Percentiles rank a stretch among this genome's conserved stretches.
phyloP scores from a whole-genome alignment of 1,140 invertebrate genomes.

The Micrasema longulum region DNA sequence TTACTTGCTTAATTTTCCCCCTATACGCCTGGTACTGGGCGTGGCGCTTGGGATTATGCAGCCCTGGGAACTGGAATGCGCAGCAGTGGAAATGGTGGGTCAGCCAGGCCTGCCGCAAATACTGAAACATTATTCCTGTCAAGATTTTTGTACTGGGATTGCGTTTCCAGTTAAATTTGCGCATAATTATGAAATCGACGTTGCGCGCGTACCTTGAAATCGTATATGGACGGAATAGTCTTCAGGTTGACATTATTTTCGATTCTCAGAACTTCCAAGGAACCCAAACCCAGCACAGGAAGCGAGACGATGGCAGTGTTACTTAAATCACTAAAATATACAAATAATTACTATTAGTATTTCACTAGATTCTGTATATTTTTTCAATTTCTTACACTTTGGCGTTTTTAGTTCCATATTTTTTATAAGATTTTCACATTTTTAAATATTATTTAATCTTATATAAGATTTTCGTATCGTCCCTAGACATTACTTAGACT shows the following conservation, averaged over 20 bases:
- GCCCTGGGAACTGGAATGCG: constrained; percentile 85
- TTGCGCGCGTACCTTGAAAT: constrained; percentile 69
- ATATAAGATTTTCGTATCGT: not conserved
- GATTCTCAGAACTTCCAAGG: constrained; percentile 74
- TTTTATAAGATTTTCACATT: too few relatives aligned
- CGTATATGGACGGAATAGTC: constrained; percentile 81
- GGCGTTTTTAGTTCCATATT: too few relatives aligned
- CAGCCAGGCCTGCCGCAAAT: constrained; percentile 70
- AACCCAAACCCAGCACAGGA: constrained; percentile 76
- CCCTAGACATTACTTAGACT: too few relatives aligned
- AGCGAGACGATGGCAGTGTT: constrained; percentile 76
- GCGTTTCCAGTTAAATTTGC: not conserved
- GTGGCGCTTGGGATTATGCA: constrained; percentile 78
- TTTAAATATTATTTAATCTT: too few relatives aligned
- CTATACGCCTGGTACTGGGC: constrained; percentile 70
- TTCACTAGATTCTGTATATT: not conserved
- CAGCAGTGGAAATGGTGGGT: constrained; percentile 93
- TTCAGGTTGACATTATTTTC: constrained; percentile 75
- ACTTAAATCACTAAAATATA: constrained; percentile 73
- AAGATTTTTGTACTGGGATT: not conserved
- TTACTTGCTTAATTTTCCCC: constrained; percentile 56
- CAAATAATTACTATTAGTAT: constrained; percentile 22
- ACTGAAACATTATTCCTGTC: constrained; percentile 57
- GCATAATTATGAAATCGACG: not conserved
- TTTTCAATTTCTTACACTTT: not conserved